Evolutionary conservation across 2,797 vertebrate species (phyloP), one percentile per base, ranked within the genome.

Genomic region (Helicolenus hilgendorfi): DNA sequence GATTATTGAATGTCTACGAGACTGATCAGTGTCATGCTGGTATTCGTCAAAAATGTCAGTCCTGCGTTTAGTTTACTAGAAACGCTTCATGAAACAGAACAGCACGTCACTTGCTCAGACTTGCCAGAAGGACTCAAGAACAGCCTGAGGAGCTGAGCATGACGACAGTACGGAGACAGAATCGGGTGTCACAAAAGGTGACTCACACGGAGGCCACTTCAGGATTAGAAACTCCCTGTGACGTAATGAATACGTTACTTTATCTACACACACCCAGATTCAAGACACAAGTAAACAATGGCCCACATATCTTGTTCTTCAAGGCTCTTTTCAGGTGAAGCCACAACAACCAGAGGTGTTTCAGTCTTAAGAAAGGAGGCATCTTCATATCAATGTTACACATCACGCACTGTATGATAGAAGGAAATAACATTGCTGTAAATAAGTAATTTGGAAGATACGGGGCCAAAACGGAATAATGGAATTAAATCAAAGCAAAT

Each of bases 251-350:
- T 64, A 65, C 0, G 55, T 88, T 77, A 94, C 84, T 87, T 84
- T 75, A 92, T 84, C 89, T 79, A 38, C 72, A 84, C 92, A 93
- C 93, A 71, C 94, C 93, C 88, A 93, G 27, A 74, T 72, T 86
- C 31, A 92, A 89, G 79, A 84, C 29, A 22, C 68, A 59, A 3
- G 59, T 0, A 2, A 86, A 95, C 89, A 89, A 89, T 75, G 71
- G 72, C 11, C 26, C 71, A 70, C 8, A 85, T 79, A 87, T 92
- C 79, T 87, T 73, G 56, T 91, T 86, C 29, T 80, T 70, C 20
- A 1, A 24, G 10, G 4, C 20, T 77, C 63, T 33, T 87, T 79
- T 83, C 15, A 79, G 13, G 24, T 2, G 0, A 36, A 68, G 27
- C 9, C 7, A 24, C 36, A 74, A 53, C 11, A 20, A 75, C 77